Base-by-base conservation (phyloP, 2,797 vertebrate genomes). In the Erpetoichthys calabaricus region DNA sequence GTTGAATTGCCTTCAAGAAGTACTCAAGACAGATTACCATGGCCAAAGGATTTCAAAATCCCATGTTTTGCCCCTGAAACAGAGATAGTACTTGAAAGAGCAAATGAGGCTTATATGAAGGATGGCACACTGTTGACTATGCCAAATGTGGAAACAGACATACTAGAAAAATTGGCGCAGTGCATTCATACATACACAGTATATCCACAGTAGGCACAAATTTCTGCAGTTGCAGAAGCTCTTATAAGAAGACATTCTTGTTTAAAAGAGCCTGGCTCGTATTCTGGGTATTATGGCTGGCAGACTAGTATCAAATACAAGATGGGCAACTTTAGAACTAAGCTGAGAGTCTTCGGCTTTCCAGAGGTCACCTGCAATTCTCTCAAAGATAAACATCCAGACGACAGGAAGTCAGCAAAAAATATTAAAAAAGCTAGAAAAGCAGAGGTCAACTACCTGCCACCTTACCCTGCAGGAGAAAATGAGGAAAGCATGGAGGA, bases 281-380 rank as follows among this genome's bases (percentile, higher is more conserved):
- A 25, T 9, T 56, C 59, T 44, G 53, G 59, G 6, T 51, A n/a
- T 41, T 60, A 60, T 45, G 59, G 54, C 5, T 60, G 59, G 59
- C 59, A 60, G 41, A 55, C 42, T 4, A 41, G 53, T 52, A 47
- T 60, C 44, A 60, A 60, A 55, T 60, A 60, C 43, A 60, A 60
- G 44, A 55, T 60, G 59, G 53, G 51, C 4, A 60, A 60, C 47
- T 60, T 55, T 52, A 54, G 59, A 44, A 47, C 44, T 42, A 55
- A 55, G 59, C 53, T 60, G 7, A 42, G 51, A 46, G 47, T 45
- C 10, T 52, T 60, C 55, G 59, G 59, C 44, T 60, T 42, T 55
- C 45, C 53, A 4, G 52, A 60, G 45, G 44, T 60, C n/a, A 55
- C 45, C 6, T 51, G 54, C 5, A 60, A 60, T 42, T 45, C 59